Evolutionary conservation across 2,888 invertebrate genomes (phyloP).

Genomic region (Himalopsyche japonica): DNA sequence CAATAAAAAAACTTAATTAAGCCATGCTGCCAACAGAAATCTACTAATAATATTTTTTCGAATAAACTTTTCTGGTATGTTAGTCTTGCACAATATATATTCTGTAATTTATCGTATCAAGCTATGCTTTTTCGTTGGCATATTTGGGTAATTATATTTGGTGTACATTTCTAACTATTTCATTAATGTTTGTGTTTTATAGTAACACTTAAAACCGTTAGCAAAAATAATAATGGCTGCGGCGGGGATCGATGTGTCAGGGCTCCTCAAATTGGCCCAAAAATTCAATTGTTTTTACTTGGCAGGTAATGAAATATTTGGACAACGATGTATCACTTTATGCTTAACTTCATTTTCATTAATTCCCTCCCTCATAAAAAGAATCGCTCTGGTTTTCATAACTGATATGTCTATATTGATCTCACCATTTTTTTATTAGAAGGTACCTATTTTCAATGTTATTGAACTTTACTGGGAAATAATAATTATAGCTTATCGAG

Average conservation of each 20-base stretch:
- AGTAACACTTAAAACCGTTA: conserved; percentile 13
- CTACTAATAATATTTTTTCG: too few species aligned
- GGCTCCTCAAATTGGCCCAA: conserved; percentile 77
- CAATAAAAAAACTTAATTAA: too few species aligned
- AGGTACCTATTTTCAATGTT: conserved; percentile 12
- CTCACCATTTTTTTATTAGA: conserved; percentile 41
- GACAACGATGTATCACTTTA: not conserved
- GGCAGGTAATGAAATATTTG: conserved; percentile 66
- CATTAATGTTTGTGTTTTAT: not conserved
- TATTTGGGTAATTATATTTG: too few species aligned
- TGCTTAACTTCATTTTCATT: not conserved
- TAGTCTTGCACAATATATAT: too few species aligned
- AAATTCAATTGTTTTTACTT: conserved; percentile 90
- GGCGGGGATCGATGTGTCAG: conserved; percentile 59
- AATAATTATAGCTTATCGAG: not conserved
- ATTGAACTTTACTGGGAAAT: not conserved
- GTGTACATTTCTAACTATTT: too few species aligned
- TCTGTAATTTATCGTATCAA: too few species aligned
- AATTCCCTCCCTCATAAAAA: not conserved
- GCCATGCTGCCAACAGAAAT: too few species aligned
- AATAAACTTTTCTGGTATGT: too few species aligned
- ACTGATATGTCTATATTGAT: conserved; percentile 23
- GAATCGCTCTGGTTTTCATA: not conserved
- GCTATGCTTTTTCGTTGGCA: too few species aligned
- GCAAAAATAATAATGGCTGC: conserved; percentile 33